Conservation (phyloP, 2,888 invertebrate species). For the Falcaria lacertinaria region DNA sequence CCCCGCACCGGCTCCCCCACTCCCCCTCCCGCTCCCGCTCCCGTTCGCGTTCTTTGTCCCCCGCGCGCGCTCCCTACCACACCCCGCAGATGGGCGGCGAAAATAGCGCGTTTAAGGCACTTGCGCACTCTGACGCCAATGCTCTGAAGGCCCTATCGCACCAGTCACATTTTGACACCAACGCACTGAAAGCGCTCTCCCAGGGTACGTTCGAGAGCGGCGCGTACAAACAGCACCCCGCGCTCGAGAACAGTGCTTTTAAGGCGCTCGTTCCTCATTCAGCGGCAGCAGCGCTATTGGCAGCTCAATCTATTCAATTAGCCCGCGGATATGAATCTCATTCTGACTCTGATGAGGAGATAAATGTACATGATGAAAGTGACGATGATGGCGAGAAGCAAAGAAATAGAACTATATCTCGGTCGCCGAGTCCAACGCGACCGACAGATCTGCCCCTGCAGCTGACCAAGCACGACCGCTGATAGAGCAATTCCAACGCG, state of each 20-base stretch:
- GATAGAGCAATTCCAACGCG: conserved; percentile 45
- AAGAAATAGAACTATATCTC: conserved; percentile 64
- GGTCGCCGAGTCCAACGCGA: conserved; percentile 69
- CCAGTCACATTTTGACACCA: conserved; percentile 74
- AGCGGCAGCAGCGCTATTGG: conserved; percentile 79
- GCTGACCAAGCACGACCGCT: conserved; percentile 86
- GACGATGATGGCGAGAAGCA: conserved; percentile 80
- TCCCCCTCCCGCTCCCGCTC: conserved; percentile 83
- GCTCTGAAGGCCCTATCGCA: conserved; percentile 81
- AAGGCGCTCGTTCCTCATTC: conserved; percentile 86
- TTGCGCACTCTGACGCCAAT: conserved; percentile 82
- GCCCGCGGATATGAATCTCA: conserved; percentile 73
- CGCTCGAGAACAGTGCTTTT: conserved; percentile 90
- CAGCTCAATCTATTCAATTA: conserved; percentile 70
- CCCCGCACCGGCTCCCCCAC: conserved; percentile 79
- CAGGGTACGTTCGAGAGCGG: conserved; percentile 55
- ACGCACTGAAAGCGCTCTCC: conserved; percentile 75
- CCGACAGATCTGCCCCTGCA: conserved; percentile 82
- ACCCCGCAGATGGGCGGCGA: conserved; percentile 90
- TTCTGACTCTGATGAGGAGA: conserved; percentile 87
- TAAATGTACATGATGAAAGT: conserved; percentile 90
- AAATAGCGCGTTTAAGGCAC: conserved; percentile 91
- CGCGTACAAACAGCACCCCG: conserved; percentile 75
- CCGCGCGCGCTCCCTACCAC: conserved; percentile 82
- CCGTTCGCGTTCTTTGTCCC: conserved; percentile 82